A percentile compares a stretch with the other conserved stretches of the same genome.
phyloP scores from a whole-genome alignment of 37 sponge, comb jelly and placozoan species.

The Hexactinellida sp. region DNA sequence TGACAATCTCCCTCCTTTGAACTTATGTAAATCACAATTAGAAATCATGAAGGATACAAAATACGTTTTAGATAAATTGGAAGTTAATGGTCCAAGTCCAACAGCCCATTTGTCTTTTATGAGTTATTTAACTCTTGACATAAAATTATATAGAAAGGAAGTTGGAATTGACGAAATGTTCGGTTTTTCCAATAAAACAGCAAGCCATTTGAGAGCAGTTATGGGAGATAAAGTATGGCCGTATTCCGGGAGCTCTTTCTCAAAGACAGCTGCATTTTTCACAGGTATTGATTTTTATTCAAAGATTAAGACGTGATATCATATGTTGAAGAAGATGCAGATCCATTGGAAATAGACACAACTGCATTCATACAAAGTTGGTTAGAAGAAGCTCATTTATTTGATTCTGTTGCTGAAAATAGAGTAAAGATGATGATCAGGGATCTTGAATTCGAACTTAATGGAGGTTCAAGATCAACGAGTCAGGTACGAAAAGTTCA shows the following conservation, averaged over 20 bases:
- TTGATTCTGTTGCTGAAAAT: conserved; percentile 7
- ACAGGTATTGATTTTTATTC: conserved; percentile 14
- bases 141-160: neutral
- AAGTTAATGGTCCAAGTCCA: neutral
- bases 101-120: neutral
- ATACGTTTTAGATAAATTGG: neutral
- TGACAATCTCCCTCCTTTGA: conserved; percentile 16
- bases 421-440: neutral
- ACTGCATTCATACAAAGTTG: conserved; percentile 1
- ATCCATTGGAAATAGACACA: conserved; percentile 11
- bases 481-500: neutral
- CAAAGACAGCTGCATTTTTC: neutral
- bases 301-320: neutral
- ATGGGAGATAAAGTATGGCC: neutral
- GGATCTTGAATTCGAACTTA: neutral
- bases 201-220: conserved; percentile 17
- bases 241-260: conserved; percentile 14
- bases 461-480: conserved; percentile 13
- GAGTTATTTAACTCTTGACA: neutral
- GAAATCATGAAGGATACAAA: neutral
- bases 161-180: conserved; percentile 8
- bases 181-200: neutral
- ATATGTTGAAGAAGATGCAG: neutral
- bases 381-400: conserved; percentile 5
- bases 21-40: conserved; percentile 13